Base-by-base conservation (phyloP, 2,888 invertebrate genomes). In the Xestia rhomboidea region DNA sequence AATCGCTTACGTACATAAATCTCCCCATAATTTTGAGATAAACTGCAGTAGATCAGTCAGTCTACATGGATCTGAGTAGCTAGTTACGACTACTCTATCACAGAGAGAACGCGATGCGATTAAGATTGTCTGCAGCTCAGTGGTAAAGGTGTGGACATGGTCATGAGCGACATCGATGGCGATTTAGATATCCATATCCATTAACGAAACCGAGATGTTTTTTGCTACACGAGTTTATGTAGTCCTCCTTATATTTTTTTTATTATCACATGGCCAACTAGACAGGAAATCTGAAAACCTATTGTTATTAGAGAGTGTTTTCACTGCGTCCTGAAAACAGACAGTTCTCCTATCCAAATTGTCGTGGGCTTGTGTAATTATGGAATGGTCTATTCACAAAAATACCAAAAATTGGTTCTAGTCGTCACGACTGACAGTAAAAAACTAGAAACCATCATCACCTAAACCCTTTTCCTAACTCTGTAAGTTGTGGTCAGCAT, bases 91-190 rank as follows among this genome's bases (percentile, higher is more conserved):
- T 69, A n/a, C 46, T 69, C 51, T 49, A 70, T 75, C 49, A 70
- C 38, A 13, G 49, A 34, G 68, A 74, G 64, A 69, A 72, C 7
- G 46, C 34, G 66, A 72, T 44, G 57, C 57, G 51, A 78, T 80
- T 80, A 67, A n/a, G 81, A 67, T 62, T 54, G 66, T 73, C 80
- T 79, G 79, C 64, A 79, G 49, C 66, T 66, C 41, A 49, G 41
- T 46, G 24, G 2, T 78, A 62, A 51, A 34, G 66, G 60, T 30
- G 46, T 4, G 49, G 63, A 60, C 18, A 60, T 27, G 15, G 6
- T 38, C 27, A 62, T 51, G 5, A 44, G 73, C 11, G 34, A 49
- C 38, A 62, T 5, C 13, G 13, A 13, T n/a, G 13, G 81, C 51
- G 60, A 51, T 75, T 73, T 18, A 68, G 51, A n/a, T 15, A 10